These are phyloP conservation scores for Eulithis prunata DNA, from an alignment of 2,888 invertebrate species.

Conservation along the genomic window DNA sequence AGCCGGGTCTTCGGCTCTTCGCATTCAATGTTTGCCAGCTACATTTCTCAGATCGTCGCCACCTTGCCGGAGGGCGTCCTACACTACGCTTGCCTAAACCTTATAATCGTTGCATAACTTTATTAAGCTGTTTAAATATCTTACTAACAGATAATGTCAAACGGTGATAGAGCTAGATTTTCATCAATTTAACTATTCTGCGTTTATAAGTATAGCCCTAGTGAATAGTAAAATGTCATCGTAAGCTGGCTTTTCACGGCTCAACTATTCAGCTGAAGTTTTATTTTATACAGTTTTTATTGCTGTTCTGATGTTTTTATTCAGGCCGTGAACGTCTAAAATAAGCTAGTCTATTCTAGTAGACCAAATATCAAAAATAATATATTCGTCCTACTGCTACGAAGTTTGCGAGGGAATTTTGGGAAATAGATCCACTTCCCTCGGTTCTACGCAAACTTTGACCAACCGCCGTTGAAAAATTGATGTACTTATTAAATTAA, in stretches of 20 bases:
- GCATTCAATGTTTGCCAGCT: no score
- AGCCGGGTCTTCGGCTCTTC: no score
- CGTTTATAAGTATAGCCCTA: slow-evolving; percentile 3
- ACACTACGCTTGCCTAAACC: no score
- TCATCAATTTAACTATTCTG: no score
- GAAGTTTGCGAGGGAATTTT: no score
- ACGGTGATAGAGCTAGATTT: no score
- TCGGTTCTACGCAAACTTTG: no score
- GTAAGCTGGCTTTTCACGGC: slow-evolving; percentile 38
- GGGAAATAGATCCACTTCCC: neutral
- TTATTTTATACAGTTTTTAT: slow-evolving; percentile 36
- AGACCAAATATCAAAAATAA: neutral
- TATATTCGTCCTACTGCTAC: neutral
- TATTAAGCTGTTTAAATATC: no score
- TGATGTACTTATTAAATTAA: neutral
- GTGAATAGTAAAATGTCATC: slow-evolving; percentile 30
- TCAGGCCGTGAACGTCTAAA: neutral
- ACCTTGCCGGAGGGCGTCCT: no score
- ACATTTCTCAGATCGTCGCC: no score
- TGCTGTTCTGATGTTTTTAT: slow-evolving; percentile 22
- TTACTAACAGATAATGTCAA: no score
- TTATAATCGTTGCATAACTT: no score
- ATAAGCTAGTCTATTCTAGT: neutral
- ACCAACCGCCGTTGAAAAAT: neutral
- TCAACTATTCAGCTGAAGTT: slow-evolving; percentile 30